These are phyloP conservation scores for Hylaeus volcanicus DNA, from an alignment of 1,140 invertebrate genomes.

Conservation along the genomic window DNA sequence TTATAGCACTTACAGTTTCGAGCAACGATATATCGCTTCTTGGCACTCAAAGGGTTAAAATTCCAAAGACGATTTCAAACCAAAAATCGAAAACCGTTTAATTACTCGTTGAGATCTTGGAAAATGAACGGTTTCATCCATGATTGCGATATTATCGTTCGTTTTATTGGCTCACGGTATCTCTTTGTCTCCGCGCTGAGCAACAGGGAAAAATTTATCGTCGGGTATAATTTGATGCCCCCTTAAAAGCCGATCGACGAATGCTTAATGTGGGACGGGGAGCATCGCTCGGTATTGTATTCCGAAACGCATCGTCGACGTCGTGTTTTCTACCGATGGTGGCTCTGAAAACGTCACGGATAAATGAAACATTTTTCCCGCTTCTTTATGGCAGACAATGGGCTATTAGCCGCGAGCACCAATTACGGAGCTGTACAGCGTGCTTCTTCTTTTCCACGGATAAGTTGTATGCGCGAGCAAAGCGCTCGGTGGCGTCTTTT, in stretches of 20 bases:
- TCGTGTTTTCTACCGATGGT: conserved; percentile 10
- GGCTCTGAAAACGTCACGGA: conserved; percentile 31
- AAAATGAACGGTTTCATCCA: background rate
- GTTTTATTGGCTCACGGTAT: background rate
- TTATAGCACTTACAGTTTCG: too few relatives aligned
- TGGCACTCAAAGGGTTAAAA: too few relatives aligned
- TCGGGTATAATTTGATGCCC: conserved; percentile 29
- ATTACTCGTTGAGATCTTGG: too few relatives aligned
- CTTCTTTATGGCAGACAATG: conserved; percentile 48
- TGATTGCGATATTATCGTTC: too few relatives aligned
- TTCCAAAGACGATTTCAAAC: too few relatives aligned
- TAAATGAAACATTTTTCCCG: conserved; percentile 48
- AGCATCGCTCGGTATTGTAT: conserved; percentile 28
- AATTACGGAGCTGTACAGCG: conserved; percentile 36
- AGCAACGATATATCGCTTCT: too few relatives aligned
- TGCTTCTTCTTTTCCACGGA: conserved; percentile 28
- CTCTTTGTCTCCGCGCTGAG: conserved; percentile 1
- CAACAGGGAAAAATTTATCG: conserved; percentile 21
- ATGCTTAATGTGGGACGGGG: conserved; percentile 38
- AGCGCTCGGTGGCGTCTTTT: background rate
- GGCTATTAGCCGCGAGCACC: conserved; percentile 50
- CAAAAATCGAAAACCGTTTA: too few relatives aligned
- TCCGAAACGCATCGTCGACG: conserved; percentile 23
- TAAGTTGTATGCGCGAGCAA: conserved; percentile 24
- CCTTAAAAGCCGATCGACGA: conserved; percentile 35